Percentiles rank a stretch among this genome's conserved stretches.
phyloP scores from a whole-genome alignment of 2,888 invertebrate species.

The Exocentrus adspersus region DNA sequence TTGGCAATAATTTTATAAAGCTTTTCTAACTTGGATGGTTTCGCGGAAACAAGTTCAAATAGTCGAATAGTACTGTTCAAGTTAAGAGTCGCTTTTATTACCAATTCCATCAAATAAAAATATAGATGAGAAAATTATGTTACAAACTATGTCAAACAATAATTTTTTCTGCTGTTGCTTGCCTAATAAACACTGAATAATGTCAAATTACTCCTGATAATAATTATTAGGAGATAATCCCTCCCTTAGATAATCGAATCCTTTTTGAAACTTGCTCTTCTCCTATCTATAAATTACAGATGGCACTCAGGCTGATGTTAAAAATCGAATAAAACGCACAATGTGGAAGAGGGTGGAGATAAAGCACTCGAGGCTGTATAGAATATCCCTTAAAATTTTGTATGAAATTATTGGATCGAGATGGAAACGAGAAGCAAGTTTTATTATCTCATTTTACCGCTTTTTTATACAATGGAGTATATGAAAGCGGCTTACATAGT shows the following conservation, averaged over 20 bases:
- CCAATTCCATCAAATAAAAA: no score
- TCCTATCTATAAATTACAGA: constrained; percentile 1
- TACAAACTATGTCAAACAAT: no score
- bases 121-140: no score
- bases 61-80: constrained; percentile 5
- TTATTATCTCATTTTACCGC: constrained; percentile 1
- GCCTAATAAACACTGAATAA: no score
- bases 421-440: constrained; percentile 5
- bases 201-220: not conserved
- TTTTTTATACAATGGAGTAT: not conserved
- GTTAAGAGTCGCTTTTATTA: not conserved
- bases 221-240: not conserved
- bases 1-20: constrained; percentile 10
- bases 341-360: not conserved
- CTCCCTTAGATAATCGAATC: not conserved
- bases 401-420: constrained; percentile 3
- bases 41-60: constrained; percentile 7
- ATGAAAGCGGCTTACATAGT: not conserved
- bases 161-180: no score
- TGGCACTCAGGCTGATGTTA: not conserved
- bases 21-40: not conserved
- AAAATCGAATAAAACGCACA: constrained; percentile 10
- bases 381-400: not conserved
- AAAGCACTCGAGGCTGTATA: constrained; percentile 1
- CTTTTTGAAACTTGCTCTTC: not conserved